Evolutionary conservation across 2,888 invertebrate species (phyloP).

Genomic region (Polyploca ridens): DNA sequence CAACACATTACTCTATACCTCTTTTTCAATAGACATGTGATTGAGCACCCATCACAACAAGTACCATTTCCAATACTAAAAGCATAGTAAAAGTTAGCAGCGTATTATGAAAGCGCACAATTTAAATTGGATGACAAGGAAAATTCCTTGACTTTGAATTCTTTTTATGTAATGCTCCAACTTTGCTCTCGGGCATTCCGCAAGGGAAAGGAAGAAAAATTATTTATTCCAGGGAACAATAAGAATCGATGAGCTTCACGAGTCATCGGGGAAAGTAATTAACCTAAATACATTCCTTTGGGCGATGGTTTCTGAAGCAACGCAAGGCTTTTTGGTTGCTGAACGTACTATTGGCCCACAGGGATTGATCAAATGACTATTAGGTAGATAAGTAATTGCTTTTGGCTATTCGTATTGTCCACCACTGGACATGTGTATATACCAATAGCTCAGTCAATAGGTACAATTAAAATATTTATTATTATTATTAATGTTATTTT

Average conservation of each 20-base stretch:
- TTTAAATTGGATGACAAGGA: constrained; percentile 8
- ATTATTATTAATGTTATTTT: too few species aligned
- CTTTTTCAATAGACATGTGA: not conserved
- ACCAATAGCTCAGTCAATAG: not conserved
- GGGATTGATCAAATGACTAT: constrained; percentile 18
- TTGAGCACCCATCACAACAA: not conserved
- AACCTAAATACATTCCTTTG: constrained; percentile 51
- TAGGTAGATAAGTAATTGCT: constrained; percentile 11
- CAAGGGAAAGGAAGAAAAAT: constrained; percentile 29
- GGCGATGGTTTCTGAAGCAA: constrained; percentile 17
- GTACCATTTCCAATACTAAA: not conserved
- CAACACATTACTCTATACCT: not conserved
- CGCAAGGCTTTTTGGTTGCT: constrained; percentile 23
- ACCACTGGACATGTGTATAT: not conserved
- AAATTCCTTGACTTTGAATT: constrained; percentile 11
- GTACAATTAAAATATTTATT: not conserved
- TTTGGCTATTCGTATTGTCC: not conserved
- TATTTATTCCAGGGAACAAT: constrained; percentile 39
- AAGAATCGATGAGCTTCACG: constrained; percentile 47
- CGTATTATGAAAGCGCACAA: constrained; percentile 6
- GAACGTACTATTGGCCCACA: constrained; percentile 29
- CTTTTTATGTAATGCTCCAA: not conserved
- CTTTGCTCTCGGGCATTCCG: constrained; percentile 12
- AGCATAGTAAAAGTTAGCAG: not conserved
- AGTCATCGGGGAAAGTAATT: constrained; percentile 51